Conservation (phyloP, 1,140 invertebrate species). For the Caenorhabditis brenneri region DNA sequence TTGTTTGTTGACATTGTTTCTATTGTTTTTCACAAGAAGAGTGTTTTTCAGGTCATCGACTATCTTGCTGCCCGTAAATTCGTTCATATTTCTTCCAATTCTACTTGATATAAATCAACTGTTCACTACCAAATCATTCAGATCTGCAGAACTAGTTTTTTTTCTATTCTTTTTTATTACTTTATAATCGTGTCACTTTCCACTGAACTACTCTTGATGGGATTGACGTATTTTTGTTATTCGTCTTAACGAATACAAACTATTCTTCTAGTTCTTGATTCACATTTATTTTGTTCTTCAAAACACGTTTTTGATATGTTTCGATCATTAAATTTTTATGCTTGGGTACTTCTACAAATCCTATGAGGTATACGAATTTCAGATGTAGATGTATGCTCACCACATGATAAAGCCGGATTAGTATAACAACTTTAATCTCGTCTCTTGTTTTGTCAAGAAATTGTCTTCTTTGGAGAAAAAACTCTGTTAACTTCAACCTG, state of each 20-base stretch:
- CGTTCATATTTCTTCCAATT: neutral
- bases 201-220: too few relatives aligned
- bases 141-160: too few relatives aligned
- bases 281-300: too few relatives aligned
- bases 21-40: neutral
- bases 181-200: too few relatives aligned
- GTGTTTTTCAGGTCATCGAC: conserved; percentile 1
- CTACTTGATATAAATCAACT: neutral
- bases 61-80: neutral
- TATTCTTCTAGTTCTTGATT: too few relatives aligned
- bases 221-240: too few relatives aligned
- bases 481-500: neutral
- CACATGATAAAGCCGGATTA: neutral
- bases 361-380: neutral
- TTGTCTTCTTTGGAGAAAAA: neutral
- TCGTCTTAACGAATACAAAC: too few relatives aligned
- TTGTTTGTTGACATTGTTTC: neutral
- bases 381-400: neutral
- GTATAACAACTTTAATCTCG: too few relatives aligned
- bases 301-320: too few relatives aligned
- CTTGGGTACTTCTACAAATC: neutral
- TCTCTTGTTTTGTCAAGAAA: too few relatives aligned
- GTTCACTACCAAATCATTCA: neutral
- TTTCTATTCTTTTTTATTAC: too few relatives aligned
- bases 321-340: neutral